Evolutionary conservation across 2,888 invertebrate genomes (phyloP).

Genomic region (Leptopilina syphax): DNA sequence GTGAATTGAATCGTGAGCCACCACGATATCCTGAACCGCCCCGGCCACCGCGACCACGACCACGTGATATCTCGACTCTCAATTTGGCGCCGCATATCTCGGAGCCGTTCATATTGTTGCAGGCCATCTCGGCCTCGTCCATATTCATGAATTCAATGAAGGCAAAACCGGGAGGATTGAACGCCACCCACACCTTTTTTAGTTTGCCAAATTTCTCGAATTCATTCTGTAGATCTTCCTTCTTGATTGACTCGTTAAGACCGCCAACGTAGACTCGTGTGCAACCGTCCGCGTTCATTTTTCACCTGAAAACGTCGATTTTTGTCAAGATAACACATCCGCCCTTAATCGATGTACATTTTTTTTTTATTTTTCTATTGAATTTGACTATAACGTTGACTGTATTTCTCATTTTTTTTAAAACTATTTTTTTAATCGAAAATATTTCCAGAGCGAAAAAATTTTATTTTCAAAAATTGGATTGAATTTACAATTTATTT

Average conservation of each 20-base stretch:
- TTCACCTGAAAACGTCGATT: constrained; percentile 44
- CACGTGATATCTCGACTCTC: constrained; percentile 92
- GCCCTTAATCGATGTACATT: constrained; percentile 35
- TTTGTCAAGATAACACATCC: constrained; percentile 35
- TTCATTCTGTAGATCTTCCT: constrained; percentile 93
- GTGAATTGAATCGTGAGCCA: constrained; percentile 76
- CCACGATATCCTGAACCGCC: constrained; percentile 81
- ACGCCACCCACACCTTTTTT: constrained; percentile 95
- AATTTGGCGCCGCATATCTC: constrained; percentile 92
- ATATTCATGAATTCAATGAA: constrained; percentile 94
- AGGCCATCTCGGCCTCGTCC: constrained; percentile 93
- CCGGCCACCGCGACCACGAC: constrained; percentile 85
- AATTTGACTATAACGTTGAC: too few species aligned
- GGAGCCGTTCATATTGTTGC: constrained; percentile 91
- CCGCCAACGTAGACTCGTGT: constrained; percentile 95
- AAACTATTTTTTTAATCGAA: too few species aligned
- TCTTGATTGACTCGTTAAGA: constrained; percentile 91
- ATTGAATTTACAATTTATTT: too few species aligned
- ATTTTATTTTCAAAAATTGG: too few species aligned
- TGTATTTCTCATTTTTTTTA: too few species aligned
- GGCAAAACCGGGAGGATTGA: constrained; percentile 96
- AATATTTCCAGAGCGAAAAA: too few species aligned
- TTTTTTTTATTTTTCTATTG: not conserved
- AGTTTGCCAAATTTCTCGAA: constrained; percentile 95
- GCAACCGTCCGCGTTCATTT: constrained; percentile 75